Conservation (phyloP, 2,113 vertebrate genomes). For the Hyaena hyaena region DNA sequence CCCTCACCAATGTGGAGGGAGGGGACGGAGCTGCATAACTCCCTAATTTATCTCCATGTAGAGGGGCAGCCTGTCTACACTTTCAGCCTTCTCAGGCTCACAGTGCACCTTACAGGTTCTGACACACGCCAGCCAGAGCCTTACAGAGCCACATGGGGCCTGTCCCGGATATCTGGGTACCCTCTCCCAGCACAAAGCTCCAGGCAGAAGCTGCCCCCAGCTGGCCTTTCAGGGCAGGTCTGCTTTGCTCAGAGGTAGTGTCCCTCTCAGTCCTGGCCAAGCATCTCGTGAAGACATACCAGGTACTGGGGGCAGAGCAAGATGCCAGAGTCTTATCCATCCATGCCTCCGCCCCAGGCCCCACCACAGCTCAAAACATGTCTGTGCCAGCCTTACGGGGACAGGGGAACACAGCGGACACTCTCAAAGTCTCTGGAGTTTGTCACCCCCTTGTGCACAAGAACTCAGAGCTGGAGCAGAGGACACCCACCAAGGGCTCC, state of each 20-base stretch:
- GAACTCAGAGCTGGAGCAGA: not conserved
- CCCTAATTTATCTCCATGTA: not conserved
- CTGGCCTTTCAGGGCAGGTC: no score
- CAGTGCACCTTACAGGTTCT: not conserved
- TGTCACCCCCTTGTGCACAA: no score
- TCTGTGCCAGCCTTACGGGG: not conserved
- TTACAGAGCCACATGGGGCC: no score
- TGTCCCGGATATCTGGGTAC: rapidly evolving
- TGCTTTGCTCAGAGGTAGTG: not conserved
- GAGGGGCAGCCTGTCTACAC: not conserved
- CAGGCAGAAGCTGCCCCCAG: not conserved
- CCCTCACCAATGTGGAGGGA: not conserved
- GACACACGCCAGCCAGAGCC: not conserved
- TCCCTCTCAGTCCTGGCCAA: not conserved
- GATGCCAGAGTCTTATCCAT: rapidly evolving
- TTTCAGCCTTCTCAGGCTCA: not conserved
- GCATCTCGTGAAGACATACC: not conserved
- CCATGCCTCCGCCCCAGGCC: not conserved
- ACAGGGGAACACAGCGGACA: not conserved
- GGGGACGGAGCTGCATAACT: not conserved
- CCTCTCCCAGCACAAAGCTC: not conserved
- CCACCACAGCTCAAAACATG: not conserved
- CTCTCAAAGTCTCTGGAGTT: no score
- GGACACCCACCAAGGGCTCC: not conserved
- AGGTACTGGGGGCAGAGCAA: not conserved